phyloP scores from a whole-genome alignment of 2,797 vertebrate species.

The Otolemur crassicaudatus region DNA sequence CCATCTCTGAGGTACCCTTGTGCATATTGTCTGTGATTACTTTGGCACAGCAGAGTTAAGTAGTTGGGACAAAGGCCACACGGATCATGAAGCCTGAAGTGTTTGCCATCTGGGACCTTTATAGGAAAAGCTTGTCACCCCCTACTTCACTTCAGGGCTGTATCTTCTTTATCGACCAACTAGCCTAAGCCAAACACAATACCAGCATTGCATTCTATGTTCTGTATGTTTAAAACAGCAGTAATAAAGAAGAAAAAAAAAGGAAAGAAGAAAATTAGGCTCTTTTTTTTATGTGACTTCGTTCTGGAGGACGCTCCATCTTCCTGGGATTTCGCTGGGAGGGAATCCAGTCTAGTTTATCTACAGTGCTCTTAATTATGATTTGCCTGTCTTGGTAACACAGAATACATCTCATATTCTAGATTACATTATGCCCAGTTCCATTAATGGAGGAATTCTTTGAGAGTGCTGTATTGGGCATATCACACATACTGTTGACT shows the following conservation, averaged over 20 bases:
- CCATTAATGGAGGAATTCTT: background rate
- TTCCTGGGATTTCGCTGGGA: background rate
- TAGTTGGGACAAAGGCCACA: background rate
- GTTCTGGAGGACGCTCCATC: no score
- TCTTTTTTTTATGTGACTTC: background rate
- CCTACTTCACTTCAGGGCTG: background rate
- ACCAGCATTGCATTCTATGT: background rate
- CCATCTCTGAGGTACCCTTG: background rate
- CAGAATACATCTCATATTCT: background rate
- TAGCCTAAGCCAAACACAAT: background rate
- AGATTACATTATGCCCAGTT: background rate
- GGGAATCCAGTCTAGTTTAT: background rate
- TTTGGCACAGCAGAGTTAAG: background rate
- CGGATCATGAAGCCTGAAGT: background rate
- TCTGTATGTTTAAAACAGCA: background rate
- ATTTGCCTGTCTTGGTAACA: background rate
- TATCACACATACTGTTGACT: background rate
- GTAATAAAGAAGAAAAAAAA: background rate
- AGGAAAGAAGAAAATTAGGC: rapidly evolving
- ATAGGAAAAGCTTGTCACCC: background rate
- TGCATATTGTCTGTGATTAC: background rate
- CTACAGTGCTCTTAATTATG: background rate
- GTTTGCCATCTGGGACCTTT: background rate
- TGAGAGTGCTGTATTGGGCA: background rate
- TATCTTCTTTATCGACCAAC: background rate